Percentiles rank a stretch among this genome's conserved stretches.
Evolutionary conservation across 2,888 invertebrate species (phyloP).

Genomic region (Fabriciana adippe): DNA sequence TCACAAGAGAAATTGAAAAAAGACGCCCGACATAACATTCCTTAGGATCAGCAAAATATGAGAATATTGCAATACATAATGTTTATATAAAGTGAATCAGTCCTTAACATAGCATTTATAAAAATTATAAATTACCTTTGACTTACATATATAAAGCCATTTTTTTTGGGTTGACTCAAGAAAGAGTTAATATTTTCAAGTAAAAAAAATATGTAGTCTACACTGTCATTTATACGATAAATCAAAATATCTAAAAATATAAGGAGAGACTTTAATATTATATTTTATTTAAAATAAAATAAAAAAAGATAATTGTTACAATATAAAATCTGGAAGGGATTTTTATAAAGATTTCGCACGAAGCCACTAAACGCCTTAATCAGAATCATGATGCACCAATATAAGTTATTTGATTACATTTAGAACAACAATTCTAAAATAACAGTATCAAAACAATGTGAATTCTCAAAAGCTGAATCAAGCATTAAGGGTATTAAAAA

Average conservation of each 20-base stretch:
- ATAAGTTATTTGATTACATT: no score
- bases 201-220: not conserved
- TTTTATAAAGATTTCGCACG: no score
- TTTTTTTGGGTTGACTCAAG: no score
- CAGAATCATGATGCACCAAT: no score
- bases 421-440: not conserved
- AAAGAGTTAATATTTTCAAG: no score
- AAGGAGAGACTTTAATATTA: no score
- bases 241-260: not conserved
- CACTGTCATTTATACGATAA: no score
- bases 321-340: no score
- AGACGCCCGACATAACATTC: conserved; percentile 23
- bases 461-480: not conserved
- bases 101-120: no score
- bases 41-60: conserved; percentile 29
- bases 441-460: conserved; percentile 1
- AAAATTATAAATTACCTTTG: not conserved
- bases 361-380: no score
- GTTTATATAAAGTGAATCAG: conserved; percentile 1
- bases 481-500: conserved; percentile 19
- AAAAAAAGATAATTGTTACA: no score
- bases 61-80: conserved; percentile 22
- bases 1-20: conserved; percentile 26
- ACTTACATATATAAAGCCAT: not conserved
- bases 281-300: no score